Percentiles rank a stretch among this genome's conserved stretches.
Conservation (phyloP, 2,888 invertebrate species). For the Fragum sueziense region DNA sequence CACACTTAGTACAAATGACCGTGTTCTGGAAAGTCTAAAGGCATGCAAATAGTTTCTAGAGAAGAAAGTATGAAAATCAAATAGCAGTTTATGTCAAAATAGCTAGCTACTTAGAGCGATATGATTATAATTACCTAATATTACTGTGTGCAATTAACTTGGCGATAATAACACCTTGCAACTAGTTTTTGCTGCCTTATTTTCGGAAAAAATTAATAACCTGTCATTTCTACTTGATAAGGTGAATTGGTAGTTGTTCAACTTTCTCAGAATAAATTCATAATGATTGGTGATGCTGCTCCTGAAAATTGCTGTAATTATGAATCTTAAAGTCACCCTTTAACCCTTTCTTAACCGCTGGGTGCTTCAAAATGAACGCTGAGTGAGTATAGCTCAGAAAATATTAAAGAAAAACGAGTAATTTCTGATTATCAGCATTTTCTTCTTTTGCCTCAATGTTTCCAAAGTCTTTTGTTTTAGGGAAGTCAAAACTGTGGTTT, state of each 20-base stretch:
- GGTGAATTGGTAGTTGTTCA: not conserved
- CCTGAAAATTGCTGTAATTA: not conserved
- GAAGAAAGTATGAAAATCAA: not conserved
- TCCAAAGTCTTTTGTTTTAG: too few relatives aligned
- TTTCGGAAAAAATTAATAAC: conserved; percentile 2
- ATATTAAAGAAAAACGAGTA: too few relatives aligned
- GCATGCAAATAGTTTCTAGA: too few relatives aligned
- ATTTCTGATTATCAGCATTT: too few relatives aligned
- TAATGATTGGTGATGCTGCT: not conserved
- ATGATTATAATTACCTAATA: conserved; percentile 1
- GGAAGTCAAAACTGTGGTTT: too few relatives aligned
- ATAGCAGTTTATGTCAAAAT: not conserved
- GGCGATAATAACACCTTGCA: conserved; percentile 1
- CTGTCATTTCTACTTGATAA: not conserved
- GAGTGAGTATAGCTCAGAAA: too few relatives aligned
- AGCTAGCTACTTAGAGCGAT: not conserved
- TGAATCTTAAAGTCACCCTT: too few relatives aligned
- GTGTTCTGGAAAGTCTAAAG: too few relatives aligned
- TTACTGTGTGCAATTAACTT: conserved; percentile 1
- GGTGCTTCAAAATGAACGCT: too few relatives aligned
- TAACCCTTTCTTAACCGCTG: too few relatives aligned
- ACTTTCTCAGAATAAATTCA: not conserved
- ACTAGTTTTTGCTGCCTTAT: conserved; percentile 10
- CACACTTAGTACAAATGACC: too few relatives aligned
- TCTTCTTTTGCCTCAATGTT: too few relatives aligned